Percentiles rank a stretch among this genome's conserved stretches.
Conservation (phyloP, 1,140 invertebrate species). For the Brachionus plicatilis region DNA sequence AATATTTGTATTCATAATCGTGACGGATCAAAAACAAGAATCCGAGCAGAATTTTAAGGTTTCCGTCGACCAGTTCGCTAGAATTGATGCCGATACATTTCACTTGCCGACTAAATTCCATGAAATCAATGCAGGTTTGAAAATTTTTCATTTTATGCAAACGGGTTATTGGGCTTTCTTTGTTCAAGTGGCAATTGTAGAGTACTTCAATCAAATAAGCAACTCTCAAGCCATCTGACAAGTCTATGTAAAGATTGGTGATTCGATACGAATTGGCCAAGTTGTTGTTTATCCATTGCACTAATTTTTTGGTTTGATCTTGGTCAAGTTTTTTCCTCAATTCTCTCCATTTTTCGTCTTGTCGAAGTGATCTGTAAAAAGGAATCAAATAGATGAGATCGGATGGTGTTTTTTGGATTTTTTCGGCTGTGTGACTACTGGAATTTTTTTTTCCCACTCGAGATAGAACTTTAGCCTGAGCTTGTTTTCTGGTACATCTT, state of each 20-base stretch:
- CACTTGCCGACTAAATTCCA: not conserved
- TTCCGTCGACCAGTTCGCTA: not conserved
- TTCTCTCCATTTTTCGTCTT: not conserved
- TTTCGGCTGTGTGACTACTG: not conserved
- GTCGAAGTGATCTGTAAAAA: not conserved
- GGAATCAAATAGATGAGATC: not conserved
- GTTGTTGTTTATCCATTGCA: conserved; percentile 9
- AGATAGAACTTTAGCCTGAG: not conserved
- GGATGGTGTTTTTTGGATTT: not conserved
- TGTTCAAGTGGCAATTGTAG: not conserved
- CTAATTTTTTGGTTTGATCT: not conserved
- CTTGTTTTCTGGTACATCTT: not conserved
- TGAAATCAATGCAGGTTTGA: conserved; percentile 25
- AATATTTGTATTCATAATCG: conserved; percentile 10
- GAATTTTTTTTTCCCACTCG: not conserved
- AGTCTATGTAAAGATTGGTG: not conserved
- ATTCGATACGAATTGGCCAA: not conserved
- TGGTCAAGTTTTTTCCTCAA: not conserved
- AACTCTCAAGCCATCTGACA: not conserved
- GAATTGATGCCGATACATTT: conserved; percentile 13
- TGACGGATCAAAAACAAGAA: conserved; percentile 32
- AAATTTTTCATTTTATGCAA: conserved; percentile 36
- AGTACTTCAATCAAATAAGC: conserved; percentile 12
- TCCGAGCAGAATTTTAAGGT: conserved; percentile 19
- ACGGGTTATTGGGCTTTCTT: not conserved